Evolutionary conservation across 2,888 invertebrate species (phyloP).

Genomic region (Ommatoiulus sabulosus): DNA sequence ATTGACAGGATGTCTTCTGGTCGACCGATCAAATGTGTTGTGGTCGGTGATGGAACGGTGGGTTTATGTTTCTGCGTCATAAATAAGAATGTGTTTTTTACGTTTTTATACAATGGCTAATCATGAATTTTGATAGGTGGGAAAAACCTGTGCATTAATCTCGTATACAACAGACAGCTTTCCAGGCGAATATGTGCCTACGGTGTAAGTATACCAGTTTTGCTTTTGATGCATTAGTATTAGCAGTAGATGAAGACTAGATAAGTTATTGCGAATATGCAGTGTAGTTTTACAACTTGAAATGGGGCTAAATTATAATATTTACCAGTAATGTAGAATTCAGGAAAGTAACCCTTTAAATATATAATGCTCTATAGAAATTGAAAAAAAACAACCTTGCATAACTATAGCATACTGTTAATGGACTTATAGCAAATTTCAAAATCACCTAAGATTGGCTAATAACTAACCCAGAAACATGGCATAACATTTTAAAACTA

Average conservation of each 20-base stretch:
- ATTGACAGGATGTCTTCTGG: conserved; percentile 64
- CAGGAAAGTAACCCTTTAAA: too few relatives aligned
- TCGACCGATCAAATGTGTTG: conserved; percentile 73
- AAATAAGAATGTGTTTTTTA: neutral
- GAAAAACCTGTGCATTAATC: conserved; percentile 74
- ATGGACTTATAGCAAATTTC: too few relatives aligned
- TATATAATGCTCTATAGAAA: too few relatives aligned
- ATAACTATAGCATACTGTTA: too few relatives aligned
- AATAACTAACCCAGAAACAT: too few relatives aligned
- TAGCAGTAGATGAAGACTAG: neutral
- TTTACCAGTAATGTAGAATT: too few relatives aligned
- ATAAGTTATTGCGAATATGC: too few relatives aligned
- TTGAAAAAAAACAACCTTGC: too few relatives aligned
- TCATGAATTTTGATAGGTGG: conserved; percentile 63
- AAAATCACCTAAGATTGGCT: too few relatives aligned
- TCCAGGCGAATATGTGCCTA: conserved; percentile 74
- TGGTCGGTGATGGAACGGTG: conserved; percentile 73
- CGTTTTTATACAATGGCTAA: neutral
- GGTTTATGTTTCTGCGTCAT: conserved; percentile 62
- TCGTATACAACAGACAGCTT: conserved; percentile 74
- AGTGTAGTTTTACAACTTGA: neutral
- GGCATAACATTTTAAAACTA: too few relatives aligned
- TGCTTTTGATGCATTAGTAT: neutral
- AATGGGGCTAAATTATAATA: neutral
- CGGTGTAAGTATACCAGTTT: conserved; percentile 69